A percentile compares a stretch with the other conserved stretches of the same genome.
Conservation (phyloP, 2,888 invertebrate species). For the Auanema freiburgensis region DNA sequence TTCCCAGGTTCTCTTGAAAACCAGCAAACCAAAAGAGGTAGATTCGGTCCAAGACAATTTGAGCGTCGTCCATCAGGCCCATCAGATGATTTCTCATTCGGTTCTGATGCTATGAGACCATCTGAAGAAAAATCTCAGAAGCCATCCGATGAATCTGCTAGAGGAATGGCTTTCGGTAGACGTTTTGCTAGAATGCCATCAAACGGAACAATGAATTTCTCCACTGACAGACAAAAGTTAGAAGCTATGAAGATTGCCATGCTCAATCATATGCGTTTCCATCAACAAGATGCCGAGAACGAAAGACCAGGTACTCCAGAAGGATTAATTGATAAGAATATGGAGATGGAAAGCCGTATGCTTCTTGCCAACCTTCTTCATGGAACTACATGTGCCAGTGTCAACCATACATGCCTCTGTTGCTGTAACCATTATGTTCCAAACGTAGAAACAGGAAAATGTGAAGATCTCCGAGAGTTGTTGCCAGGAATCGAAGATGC, state of each 20-base stretch:
- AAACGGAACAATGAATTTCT: neutral
- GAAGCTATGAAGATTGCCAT: too few relatives aligned
- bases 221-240: neutral
- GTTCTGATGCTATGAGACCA: neutral
- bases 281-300: neutral
- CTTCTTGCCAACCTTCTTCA: constrained; percentile 23
- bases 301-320: neutral
- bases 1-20: too few relatives aligned
- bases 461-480: constrained; percentile 29
- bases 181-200: neutral
- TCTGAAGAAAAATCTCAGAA: neutral
- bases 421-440: constrained; percentile 36
- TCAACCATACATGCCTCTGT: constrained; percentile 23
- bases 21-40: neutral
- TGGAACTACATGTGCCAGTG: constrained; percentile 30
- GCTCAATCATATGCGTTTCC: neutral
- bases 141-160: too few relatives aligned
- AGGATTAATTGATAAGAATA: too few relatives aligned
- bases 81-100: neutral
- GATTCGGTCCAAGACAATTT: too few relatives aligned
- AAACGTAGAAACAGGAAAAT: constrained; percentile 28
- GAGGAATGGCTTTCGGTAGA: neutral
- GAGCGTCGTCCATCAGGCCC: neutral
- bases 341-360: neutral
- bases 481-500: constrained; percentile 34